Evolutionary conservation across 2,113 vertebrate species (phyloP), one percentile per base, ranked within the genome.

Genomic region (Boleophthalmus pectinirostris): DNA sequence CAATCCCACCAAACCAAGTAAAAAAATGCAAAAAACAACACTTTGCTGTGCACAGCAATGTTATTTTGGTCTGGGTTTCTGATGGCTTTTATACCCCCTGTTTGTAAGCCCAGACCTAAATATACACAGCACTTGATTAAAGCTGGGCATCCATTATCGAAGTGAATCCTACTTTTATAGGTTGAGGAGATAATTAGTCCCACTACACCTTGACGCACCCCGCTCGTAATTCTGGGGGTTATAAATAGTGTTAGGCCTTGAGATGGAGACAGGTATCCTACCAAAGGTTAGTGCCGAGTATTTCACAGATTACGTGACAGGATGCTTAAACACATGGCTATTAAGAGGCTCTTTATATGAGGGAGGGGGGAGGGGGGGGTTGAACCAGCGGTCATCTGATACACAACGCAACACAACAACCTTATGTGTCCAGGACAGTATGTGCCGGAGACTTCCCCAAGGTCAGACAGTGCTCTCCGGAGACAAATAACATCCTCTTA

Each of bases 111-210:
- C 75, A 77, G 72, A 20, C 74, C 87, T 91, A 90, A 92, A 93
- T 92, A 92, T 93, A 90, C 87, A 89, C 81, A 79, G 72, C 35
- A 77, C 87, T 92, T 93, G 90, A 93, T 93, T 93, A 93, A 92
- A 92, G 83, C 80, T 83, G 82, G 85, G 79, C 76, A 75, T 86
- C 83, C 77, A 86, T 92, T 92, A 92, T 91, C 89, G 85, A 91
- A 87, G 87, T 46, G 67, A 87, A 91, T 89, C 82, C 81, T 35
- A 61, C 78, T 84, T 91, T 92, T 90, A 91, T 84, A 82, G 85
- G 86, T 92, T 84, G 88, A 89, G 85, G 87, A 85, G 84, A 84
- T 89, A 93, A 93, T 92, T 91, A 92, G 90, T 91, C 89, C 82
- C 85, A 78, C 80, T 72, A 78, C 90, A 90, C 85, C 90, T 89